phyloP scores from a whole-genome alignment of 2,797 vertebrate species.

The Gymnothorax javanicus region DNA sequence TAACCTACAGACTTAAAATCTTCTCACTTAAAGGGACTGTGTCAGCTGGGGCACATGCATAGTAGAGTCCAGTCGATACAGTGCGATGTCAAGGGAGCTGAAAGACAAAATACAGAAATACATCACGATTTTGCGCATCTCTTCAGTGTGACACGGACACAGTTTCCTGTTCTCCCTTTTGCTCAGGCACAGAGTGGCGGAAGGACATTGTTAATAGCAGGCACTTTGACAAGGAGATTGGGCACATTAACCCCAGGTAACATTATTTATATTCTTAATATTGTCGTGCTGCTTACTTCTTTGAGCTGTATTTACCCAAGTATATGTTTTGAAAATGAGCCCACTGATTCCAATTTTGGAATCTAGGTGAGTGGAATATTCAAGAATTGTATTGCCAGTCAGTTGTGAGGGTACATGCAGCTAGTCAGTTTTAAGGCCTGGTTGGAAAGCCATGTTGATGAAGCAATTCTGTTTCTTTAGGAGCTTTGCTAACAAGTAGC shows the following conservation, averaged over 20 bases:
- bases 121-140: not conserved
- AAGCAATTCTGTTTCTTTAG: not conserved
- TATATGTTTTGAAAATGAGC: not conserved
- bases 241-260: constrained; percentile 95
- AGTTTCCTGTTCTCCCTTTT: constrained; percentile 35
- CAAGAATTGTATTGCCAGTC: not conserved
- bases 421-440: not conserved
- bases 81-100: no score
- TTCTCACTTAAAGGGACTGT: no score
- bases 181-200: constrained; percentile 90
- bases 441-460: not conserved
- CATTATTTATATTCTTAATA: not conserved
- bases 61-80: no score
- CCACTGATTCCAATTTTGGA: not conserved
- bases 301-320: not conserved
- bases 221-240: constrained; percentile 91
- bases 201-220: constrained; percentile 88
- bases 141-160: not conserved
- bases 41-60: no score
- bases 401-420: not conserved
- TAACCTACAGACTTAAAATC: no score
- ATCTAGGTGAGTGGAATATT: not conserved
- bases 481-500: not conserved
- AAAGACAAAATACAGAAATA: not conserved
- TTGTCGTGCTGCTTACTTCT: not conserved